Percentiles rank a stretch among this genome's conserved stretches.
phyloP scores from a whole-genome alignment of 2,113 vertebrate genomes.

The Lepidothrix coronata region DNA sequence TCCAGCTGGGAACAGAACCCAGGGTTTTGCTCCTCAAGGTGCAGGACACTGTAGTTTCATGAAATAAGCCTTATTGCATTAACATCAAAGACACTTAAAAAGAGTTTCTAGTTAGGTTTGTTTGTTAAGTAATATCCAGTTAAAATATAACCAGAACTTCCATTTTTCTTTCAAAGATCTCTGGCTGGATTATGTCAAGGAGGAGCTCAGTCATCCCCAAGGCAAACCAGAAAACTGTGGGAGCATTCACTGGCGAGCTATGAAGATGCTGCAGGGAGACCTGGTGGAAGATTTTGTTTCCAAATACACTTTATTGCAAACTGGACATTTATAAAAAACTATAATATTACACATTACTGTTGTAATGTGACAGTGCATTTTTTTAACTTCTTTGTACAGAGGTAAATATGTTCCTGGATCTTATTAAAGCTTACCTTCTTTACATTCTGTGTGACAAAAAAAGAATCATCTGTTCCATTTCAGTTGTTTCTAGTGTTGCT shows the following conservation, averaged over 20 bases:
- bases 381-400: neutral
- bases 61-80: neutral
- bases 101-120: neutral
- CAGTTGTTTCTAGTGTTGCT: neutral
- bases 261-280: constrained; percentile 87
- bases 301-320: constrained; percentile 88
- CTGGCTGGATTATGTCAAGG: constrained; percentile 92
- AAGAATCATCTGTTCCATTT: neutral
- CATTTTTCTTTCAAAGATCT: constrained; percentile 78
- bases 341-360: neutral
- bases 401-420: neutral
- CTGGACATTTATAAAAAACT: constrained; percentile 77
- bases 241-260: constrained; percentile 93
- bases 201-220: constrained; percentile 80
- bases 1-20: neutral
- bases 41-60: neutral
- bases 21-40: neutral
- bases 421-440: neutral
- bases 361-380: neutral
- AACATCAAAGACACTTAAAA: neutral
- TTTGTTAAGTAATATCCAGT: neutral
- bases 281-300: constrained; percentile 84
- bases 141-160: neutral
- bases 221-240: constrained; percentile 89
- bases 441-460: neutral